phyloP scores from a whole-genome alignment of 2,888 invertebrate genomes.

The Leptarthrus brevirostris region DNA sequence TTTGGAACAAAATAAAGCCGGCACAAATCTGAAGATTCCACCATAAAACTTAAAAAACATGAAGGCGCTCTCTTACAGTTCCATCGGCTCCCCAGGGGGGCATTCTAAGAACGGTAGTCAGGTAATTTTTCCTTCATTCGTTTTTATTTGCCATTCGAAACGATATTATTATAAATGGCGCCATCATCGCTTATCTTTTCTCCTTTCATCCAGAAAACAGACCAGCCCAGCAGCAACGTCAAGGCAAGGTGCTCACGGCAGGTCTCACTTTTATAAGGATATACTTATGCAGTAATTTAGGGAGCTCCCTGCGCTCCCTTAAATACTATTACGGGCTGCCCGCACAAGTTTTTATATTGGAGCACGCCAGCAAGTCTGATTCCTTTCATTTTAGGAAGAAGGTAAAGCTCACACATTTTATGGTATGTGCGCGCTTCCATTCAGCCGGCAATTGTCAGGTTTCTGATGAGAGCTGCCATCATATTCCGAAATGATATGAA shows the following conservation, averaged over 20 bases:
- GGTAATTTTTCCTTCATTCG: conserved; percentile 43
- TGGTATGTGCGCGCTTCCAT: conserved; percentile 25
- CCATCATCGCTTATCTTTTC: conserved; percentile 41
- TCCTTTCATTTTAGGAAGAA: conserved; percentile 16
- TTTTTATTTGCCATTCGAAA: conserved; percentile 43
- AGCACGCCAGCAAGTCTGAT: neutral
- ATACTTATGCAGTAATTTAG: conserved; percentile 29
- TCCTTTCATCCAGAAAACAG: neutral
- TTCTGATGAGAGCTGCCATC: conserved; percentile 14
- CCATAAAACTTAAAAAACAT: conserved; percentile 13
- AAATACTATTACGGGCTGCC: conserved; percentile 32
- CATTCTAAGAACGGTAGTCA: conserved; percentile 13
- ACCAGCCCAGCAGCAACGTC: neutral
- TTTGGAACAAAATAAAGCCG: conserved; percentile 1
- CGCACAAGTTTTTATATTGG: neutral
- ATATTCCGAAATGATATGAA: conserved; percentile 15
- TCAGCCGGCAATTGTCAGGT: conserved; percentile 8
- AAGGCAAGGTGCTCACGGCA: conserved; percentile 13
- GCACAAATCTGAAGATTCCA: conserved; percentile 17
- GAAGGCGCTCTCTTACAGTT: neutral
- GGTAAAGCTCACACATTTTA: conserved; percentile 5
- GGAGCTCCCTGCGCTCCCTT: conserved; percentile 21
- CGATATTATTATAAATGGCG: conserved; percentile 43
- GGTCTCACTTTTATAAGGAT: conserved; percentile 13
- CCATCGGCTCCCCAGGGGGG: conserved; percentile 22